Conservation (phyloP, 2,113 vertebrate genomes). For the Cavia porcellus region DNA sequence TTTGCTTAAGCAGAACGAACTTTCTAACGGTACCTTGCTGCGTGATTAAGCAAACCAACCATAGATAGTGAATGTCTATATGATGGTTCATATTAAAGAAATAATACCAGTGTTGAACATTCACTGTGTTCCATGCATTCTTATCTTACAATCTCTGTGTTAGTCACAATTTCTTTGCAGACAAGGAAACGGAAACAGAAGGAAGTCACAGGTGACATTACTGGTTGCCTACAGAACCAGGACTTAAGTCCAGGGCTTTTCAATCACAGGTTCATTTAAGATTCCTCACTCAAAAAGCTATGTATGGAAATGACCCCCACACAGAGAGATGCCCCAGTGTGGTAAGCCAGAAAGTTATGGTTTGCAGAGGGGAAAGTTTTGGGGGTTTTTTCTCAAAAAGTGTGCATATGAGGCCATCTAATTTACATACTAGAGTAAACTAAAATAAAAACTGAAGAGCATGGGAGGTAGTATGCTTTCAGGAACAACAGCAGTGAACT, state of each 20-base stretch:
- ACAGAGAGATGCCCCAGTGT: not conserved
- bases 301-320: not conserved
- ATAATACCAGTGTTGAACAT: not conserved
- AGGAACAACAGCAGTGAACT: not conserved
- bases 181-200: not conserved
- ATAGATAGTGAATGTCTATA: not conserved
- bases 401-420: not conserved
- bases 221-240: not conserved
- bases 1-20: not conserved
- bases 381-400: not conserved
- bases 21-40: not conserved
- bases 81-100: conserved; percentile 1
- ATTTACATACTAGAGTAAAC: not conserved
- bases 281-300: not conserved
- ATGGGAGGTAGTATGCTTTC: not conserved
- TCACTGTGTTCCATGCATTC: not conserved
- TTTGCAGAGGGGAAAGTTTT: not conserved
- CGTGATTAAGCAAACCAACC: not conserved
- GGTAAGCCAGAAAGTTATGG: not conserved
- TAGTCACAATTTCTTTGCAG: not conserved
- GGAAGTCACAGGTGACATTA: not conserved
- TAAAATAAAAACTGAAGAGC: conserved; percentile 9
- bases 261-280: not conserved
- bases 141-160: not conserved
- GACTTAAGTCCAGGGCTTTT: not conserved